Base-by-base conservation (phyloP, 2,888 invertebrate species). In the Xestobium rufovillosum region DNA sequence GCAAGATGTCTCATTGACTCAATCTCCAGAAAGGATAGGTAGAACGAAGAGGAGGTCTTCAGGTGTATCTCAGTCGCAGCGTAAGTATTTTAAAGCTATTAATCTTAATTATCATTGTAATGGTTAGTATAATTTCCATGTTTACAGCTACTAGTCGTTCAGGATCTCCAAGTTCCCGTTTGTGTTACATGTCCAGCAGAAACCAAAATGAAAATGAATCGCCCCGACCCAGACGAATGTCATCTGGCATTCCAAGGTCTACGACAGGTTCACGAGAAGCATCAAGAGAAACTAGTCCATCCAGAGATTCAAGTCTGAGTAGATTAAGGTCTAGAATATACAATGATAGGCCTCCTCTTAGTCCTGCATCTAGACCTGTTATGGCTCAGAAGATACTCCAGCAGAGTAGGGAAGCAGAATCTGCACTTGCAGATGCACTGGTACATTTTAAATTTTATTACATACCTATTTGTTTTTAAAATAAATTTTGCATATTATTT, bases 21-120 rank as follows among this genome's bases (percentile, higher is more conserved):
- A 77, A 61, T 70, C 83, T 42, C 80, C 66, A 54, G 86, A 77
- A 61, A 74, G 65, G 57, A 59, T 53, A 53, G 73, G 61, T 49
- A 70, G 59, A 66, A 78, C 68, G 52, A 79, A 73, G 49, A 80
- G 61, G 59, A 76, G 70, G 49, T 75, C 83, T 13, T 75, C 85
- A 2, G 83, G 88, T 10, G 83, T 88, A 8, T 91, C 91, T 2
- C 89, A 89, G 58, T 94, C 92, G 27, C 94, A 94, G 70, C 94
- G 90, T 91, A 69, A 80, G 83, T 74, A 43, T 33, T 34, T 26
- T 33, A 31, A 12, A 25, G 34, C 37, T 28, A 29, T 6, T 26
- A 9, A 23, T 9, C 8, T 40, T 23, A 8, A 25, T 28, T 4
- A 29, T 27, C 10, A 13, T 34, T 17, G 44, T 15, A 11, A 26